A percentile compares a stretch with the other conserved stretches of the same genome.
These are phyloP conservation scores for Thera britannica DNA, from an alignment of 2,888 invertebrate genomes.

Conservation along the genomic window DNA sequence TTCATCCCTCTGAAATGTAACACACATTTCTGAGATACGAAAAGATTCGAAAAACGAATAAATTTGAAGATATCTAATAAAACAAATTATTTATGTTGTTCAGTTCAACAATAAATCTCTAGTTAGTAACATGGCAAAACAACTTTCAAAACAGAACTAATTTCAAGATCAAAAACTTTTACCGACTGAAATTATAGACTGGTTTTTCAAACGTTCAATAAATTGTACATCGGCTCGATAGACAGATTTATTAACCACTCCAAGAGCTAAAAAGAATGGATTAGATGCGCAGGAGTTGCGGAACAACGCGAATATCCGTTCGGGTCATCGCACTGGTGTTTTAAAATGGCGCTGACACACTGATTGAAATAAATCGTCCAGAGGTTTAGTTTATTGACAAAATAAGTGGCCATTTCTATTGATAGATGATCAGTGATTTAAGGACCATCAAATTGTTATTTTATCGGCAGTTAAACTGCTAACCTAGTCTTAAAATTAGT, in stretches of 20 bases:
- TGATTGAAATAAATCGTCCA: slow-evolving; percentile 37
- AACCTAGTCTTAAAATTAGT: slow-evolving; percentile 32
- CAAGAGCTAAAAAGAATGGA: slow-evolving; percentile 41
- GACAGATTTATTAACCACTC: slow-evolving; percentile 45
- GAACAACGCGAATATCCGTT: slow-evolving; percentile 62
- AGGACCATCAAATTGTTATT: slow-evolving; percentile 33
- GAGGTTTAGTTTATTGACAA: slow-evolving; percentile 29
- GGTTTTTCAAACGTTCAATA: slow-evolving; percentile 26
- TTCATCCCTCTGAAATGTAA: background rate
- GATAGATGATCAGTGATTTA: slow-evolving; percentile 37
- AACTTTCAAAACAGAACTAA: slow-evolving; percentile 22
- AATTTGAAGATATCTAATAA: no score
- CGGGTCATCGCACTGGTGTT: slow-evolving; percentile 64
- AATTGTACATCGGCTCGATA: slow-evolving; percentile 38
- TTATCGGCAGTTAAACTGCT: slow-evolving; percentile 32
- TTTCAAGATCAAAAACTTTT: slow-evolving; percentile 25
- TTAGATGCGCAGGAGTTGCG: slow-evolving; percentile 63
- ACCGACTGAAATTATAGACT: slow-evolving; percentile 25
- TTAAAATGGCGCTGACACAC: slow-evolving; percentile 61
- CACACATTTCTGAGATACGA: no score
- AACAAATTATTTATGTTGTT: no score
- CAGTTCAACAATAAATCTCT: background rate
- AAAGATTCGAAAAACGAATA: no score
- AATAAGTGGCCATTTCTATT: slow-evolving; percentile 34
- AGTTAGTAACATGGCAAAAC: slow-evolving; percentile 13